Evolutionary conservation across 2,888 invertebrate species (phyloP).

Genomic region (Rhingia campestris): DNA sequence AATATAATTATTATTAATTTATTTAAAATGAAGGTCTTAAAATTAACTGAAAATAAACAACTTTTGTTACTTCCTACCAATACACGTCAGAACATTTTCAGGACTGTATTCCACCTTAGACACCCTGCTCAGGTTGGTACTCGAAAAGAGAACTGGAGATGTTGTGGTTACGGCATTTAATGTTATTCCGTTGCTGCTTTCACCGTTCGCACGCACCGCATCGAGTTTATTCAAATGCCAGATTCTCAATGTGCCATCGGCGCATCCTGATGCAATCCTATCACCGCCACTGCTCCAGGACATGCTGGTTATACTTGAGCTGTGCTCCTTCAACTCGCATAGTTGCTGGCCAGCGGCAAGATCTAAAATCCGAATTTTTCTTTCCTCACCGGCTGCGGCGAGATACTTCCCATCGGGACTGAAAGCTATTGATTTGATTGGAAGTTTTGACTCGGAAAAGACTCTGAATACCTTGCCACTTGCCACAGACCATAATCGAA

Average conservation of each 20-base stretch:
- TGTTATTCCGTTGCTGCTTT: constrained; percentile 16
- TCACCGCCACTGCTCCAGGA: constrained; percentile 85
- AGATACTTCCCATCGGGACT: constrained; percentile 92
- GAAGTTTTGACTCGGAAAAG: constrained; percentile 89
- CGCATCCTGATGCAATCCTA: constrained; percentile 87
- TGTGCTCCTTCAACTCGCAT: constrained; percentile 85
- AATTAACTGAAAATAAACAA: background rate
- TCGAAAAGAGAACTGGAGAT: constrained; percentile 45
- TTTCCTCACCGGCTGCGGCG: constrained; percentile 91
- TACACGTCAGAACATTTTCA: constrained; percentile 60
- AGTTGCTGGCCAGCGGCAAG: constrained; percentile 85
- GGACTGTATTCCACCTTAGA: constrained; percentile 60
- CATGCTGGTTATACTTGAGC: constrained; percentile 84
- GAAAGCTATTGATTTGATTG: constrained; percentile 90
- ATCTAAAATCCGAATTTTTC: constrained; percentile 87
- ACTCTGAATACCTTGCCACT: constrained; percentile 92
- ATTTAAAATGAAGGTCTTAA: background rate
- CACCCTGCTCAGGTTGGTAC: constrained; percentile 35
- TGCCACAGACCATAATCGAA: constrained; percentile 93
- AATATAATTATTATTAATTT: background rate
- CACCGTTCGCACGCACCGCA: constrained; percentile 26
- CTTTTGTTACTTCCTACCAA: constrained; percentile 57
- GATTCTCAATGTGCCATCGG: constrained; percentile 86
- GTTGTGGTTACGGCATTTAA: background rate
- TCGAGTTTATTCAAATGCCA: constrained; percentile 84